These are phyloP conservation scores for Julus scanicus DNA, from an alignment of 2,888 invertebrate species.

Conservation along the genomic window DNA sequence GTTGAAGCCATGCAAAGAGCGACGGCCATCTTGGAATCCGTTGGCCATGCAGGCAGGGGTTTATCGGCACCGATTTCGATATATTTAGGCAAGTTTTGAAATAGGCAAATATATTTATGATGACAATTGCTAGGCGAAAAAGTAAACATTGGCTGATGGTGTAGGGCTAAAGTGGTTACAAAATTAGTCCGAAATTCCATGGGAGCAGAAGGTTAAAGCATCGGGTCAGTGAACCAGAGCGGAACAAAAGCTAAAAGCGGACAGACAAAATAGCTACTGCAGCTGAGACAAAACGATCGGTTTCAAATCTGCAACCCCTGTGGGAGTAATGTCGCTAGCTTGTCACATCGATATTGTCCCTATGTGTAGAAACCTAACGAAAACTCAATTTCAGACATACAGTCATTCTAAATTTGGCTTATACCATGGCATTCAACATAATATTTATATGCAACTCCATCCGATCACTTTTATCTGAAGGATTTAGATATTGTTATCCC, in stretches of 20 bases:
- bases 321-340: not conserved
- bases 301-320: not conserved
- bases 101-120: constrained; percentile 18
- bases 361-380: too few species aligned
- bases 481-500: too few species aligned
- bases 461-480: too few species aligned
- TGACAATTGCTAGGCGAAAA: constrained; percentile 21
- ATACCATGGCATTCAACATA: too few species aligned
- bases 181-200: constrained; percentile 28
- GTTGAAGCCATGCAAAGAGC: not conserved
- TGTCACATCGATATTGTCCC: too few species aligned
- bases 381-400: too few species aligned
- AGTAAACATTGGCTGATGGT: constrained; percentile 29
- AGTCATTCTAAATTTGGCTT: too few species aligned
- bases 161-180: constrained; percentile 34
- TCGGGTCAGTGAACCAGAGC: not conserved
- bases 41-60: not conserved
- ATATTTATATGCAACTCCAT: too few species aligned
- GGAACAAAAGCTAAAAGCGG: constrained; percentile 41
- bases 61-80: constrained; percentile 28
- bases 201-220: constrained; percentile 41
- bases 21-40: not conserved
- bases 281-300: not conserved
- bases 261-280: constrained; percentile 46
- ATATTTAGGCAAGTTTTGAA: constrained; percentile 18